A percentile compares a stretch with the other conserved stretches of the same genome.
These are phyloP conservation scores for Sylvia atricapilla DNA, from an alignment of 2,113 vertebrate species.

Conservation along the genomic window DNA sequence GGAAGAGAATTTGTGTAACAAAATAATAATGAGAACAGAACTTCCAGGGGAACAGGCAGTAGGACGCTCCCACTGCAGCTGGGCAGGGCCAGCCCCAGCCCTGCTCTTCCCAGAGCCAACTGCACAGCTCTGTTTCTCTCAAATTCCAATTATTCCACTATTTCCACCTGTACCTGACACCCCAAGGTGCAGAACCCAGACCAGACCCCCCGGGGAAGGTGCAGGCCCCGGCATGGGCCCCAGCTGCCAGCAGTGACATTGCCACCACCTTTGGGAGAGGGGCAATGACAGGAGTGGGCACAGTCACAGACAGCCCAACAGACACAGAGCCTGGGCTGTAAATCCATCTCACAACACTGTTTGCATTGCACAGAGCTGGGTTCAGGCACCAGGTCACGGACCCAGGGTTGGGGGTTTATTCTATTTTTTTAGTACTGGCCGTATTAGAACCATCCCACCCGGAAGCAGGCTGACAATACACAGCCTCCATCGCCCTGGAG, in stretches of 20 bases:
- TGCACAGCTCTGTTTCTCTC: not conserved
- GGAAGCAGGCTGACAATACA: not conserved
- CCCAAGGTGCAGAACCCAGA: not conserved
- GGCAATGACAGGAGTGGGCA: not conserved
- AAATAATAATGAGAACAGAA: not conserved
- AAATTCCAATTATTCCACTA: not conserved
- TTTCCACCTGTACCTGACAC: not conserved
- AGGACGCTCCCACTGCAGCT: not conserved
- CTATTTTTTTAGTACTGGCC: slow-evolving; percentile 37
- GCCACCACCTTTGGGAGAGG: not conserved
- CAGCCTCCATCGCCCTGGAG: not conserved
- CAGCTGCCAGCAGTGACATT: not conserved
- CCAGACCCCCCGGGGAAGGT: not conserved
- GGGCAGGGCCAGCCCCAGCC: not conserved
- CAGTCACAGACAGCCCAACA: rapidly evolving
- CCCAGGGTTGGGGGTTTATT: not conserved
- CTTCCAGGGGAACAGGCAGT: not conserved
- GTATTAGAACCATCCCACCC: not conserved
- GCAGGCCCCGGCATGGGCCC: rapidly evolving
- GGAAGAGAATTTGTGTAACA: not conserved
- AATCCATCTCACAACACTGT: not conserved
- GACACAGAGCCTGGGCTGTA: not conserved
- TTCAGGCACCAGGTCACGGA: not conserved
- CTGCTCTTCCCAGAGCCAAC: not conserved
- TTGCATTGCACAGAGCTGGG: not conserved